Conservation (phyloP, 1,140 invertebrate species). For the Protaetia brevitarsis region DNA sequence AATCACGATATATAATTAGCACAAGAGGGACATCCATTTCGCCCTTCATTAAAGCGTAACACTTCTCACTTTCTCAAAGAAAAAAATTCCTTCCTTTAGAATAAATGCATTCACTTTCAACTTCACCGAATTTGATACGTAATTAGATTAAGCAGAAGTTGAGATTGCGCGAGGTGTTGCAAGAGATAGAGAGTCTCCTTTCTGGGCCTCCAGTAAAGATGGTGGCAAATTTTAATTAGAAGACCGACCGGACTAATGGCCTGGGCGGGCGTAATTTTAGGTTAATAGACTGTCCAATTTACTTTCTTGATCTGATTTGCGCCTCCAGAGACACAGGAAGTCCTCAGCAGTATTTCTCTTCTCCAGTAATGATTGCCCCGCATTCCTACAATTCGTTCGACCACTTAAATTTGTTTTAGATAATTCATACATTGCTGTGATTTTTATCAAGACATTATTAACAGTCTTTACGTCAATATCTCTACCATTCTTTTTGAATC, state of each 20-base stretch:
- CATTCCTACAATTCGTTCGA: background rate
- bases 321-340: background rate
- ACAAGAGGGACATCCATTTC: too few relatives aligned
- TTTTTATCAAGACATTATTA: too few relatives aligned
- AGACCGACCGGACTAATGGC: background rate
- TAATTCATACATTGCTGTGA: too few relatives aligned
- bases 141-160: background rate
- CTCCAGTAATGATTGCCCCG: too few relatives aligned
- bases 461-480: too few relatives aligned
- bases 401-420: background rate
- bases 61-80: too few relatives aligned
- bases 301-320: constrained; percentile 12
- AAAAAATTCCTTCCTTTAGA: too few relatives aligned
- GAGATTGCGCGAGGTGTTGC: background rate
- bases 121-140: background rate
- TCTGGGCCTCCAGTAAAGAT: background rate
- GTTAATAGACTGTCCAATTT: constrained; percentile 8
- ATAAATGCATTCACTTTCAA: too few relatives aligned
- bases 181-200: background rate
- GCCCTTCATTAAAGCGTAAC: too few relatives aligned
- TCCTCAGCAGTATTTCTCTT: background rate
- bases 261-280: background rate
- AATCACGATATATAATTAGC: too few relatives aligned
- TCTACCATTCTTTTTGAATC: too few relatives aligned
- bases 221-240: background rate